Base-by-base conservation (phyloP, 2,113 vertebrate species). In the Collichthys lucidus region DNA sequence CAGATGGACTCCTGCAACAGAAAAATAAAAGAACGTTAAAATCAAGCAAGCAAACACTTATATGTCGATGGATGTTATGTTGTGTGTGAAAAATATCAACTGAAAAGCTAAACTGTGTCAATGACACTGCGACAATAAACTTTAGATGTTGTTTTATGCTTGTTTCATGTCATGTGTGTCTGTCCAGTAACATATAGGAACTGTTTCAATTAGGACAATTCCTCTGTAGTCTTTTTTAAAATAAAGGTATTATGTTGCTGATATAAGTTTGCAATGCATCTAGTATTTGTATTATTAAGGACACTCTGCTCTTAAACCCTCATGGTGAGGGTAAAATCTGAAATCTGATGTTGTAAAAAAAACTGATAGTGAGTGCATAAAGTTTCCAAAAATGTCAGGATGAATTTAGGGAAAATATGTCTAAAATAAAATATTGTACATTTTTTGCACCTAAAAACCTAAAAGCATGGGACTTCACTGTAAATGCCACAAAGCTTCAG, bases 1-100 rank as follows among this genome's bases (percentile, higher is more conserved):
- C 90, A 0, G 83, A 86, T 0, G 91, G 89, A 78, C 89, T 94
- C 84, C 96, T 96, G 87, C 6, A 57, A 49, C 11, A 71, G 65
- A 75, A 70, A 79, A 61, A 66, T 9, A 2, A 20, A 35, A 61
- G 17, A 26, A 52, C 10, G 46, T 63, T 66, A 40, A 52, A 67
- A 35, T 49, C 7, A 74, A 14, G 16, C 3, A 64, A 44, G 29
- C 6, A 61, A 5, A 1, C 10, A 1, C 20, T 59, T 35, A 7
- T 35, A 35, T 35, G 31, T 35, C 1, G 31, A 35, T 35, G 31
- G 31, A 6, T 35, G 1, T 35, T 5, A 11, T 52, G 5, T 5
- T 40, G 20, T 20, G 5, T 44, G 7, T 5, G 6, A 40, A 35
- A 35, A 9, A 40, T 9, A 40, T 40, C 35, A 40, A 8, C 9